Percentiles rank a stretch among this genome's conserved stretches.
phyloP scores from a whole-genome alignment of 92 coral and sea anemone genomes.

The Epizoanthus illoricatus region DNA sequence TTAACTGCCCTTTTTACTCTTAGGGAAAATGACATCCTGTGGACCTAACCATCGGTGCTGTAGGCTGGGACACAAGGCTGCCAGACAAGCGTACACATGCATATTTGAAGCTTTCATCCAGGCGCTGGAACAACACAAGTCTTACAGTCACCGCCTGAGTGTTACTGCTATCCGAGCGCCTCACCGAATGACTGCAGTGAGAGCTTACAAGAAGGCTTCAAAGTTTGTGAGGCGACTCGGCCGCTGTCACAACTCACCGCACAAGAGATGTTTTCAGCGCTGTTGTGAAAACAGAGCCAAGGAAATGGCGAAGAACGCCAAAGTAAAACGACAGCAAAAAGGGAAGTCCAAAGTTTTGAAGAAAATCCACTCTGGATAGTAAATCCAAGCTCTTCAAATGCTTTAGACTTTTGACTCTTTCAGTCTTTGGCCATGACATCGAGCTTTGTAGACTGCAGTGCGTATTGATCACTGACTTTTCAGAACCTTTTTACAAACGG shows the following conservation, averaged over 20 bases:
- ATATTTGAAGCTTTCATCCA: constrained; percentile 29
- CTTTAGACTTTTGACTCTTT: neutral
- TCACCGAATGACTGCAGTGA: constrained; percentile 30
- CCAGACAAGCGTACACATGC: constrained; percentile 25
- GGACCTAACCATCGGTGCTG: constrained; percentile 25
- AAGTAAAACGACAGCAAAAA: neutral
- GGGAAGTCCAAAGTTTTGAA: neutral
- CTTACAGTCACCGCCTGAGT: constrained; percentile 19
- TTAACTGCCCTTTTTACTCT: neutral
- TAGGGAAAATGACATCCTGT: constrained; percentile 8
- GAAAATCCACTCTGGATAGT: neutral
- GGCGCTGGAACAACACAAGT: constrained; percentile 29
- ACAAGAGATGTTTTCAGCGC: constrained; percentile 34
- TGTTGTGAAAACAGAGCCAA: constrained; percentile 29
- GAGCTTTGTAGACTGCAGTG: neutral
- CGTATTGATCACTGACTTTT: neutral
- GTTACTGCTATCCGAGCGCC: constrained; percentile 10
- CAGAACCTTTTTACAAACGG: neutral
- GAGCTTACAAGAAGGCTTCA: constrained; percentile 23
- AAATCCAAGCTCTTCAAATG: neutral
- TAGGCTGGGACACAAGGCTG: constrained; percentile 25
- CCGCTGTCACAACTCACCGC: constrained; percentile 23
- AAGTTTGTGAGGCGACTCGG: constrained; percentile 21
- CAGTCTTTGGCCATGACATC: neutral
- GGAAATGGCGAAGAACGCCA: constrained; percentile 8